Percentiles rank a stretch among this genome's conserved stretches.
Conservation (phyloP, 2,888 invertebrate species). For the Nomada hirtipes region DNA sequence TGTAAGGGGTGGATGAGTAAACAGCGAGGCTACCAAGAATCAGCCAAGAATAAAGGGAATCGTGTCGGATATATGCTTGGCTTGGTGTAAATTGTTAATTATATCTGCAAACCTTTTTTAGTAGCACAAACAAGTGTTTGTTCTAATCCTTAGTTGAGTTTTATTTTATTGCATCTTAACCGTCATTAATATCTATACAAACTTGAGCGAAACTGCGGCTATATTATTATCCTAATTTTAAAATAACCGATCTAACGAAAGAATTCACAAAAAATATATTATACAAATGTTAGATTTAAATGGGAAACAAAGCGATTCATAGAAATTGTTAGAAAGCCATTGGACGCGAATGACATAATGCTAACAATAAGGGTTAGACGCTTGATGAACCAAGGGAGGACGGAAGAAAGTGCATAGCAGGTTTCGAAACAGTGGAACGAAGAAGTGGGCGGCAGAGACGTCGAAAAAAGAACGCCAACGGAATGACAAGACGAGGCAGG, state of each 20-base stretch:
- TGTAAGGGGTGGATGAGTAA: not conserved
- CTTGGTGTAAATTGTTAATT: conserved; percentile 8
- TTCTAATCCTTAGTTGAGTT: too few species aligned
- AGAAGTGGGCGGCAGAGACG: conserved; percentile 37
- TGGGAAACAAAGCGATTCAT: not conserved
- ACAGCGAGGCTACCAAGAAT: not conserved
- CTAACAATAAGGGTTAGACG: conserved; percentile 15
- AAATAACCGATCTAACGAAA: not conserved
- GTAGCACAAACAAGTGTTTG: not conserved
- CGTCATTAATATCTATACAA: too few species aligned
- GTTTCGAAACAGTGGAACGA: conserved; percentile 36
- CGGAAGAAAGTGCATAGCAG: conserved; percentile 10
- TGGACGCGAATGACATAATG: not conserved
- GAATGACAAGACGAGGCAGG: conserved; percentile 64
- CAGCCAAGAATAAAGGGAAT: not conserved
- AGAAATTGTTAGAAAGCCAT: conserved; percentile 28
- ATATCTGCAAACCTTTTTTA: not conserved
- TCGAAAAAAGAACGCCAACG: conserved; percentile 48
- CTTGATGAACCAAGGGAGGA: conserved; percentile 25
- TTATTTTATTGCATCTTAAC: not conserved
- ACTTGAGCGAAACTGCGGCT: not conserved
- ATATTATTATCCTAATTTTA: not conserved
- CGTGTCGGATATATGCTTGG: not conserved
- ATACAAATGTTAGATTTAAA: not conserved
- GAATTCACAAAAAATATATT: not conserved